Evolutionary conservation across 2,113 vertebrate species (phyloP), one percentile per base, ranked within the genome.

Genomic region (Girardinichthys multiradiatus): DNA sequence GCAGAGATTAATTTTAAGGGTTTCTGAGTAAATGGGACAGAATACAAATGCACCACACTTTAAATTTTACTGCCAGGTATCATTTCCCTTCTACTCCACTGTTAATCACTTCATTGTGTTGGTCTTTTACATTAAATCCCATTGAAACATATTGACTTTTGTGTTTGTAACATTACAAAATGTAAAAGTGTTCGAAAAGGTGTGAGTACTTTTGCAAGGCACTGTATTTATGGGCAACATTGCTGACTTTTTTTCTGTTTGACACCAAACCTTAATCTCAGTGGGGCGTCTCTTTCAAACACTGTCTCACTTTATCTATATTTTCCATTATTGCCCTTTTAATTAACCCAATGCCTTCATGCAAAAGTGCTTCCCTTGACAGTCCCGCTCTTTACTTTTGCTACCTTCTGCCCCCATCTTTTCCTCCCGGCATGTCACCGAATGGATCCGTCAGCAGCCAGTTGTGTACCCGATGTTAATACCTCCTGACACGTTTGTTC

Each of bases 401-500:
- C 35, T 59, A 48, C 62, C 79, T 79, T 82, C 68, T 76, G 82
- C 76, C 84, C 68, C 74, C 80, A 42, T 81, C 76, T 67, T 65
- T n/a, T 74, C 75, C 76, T 71, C 68, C 58, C 3, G 19, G 33
- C 66, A n/a, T n/a, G 29, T 77, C 69, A 71, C 81, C 68, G 74
- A 91, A 89, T 30, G 61, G 62, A 78, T 90, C 82, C 89, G 86
- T 89, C 86, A 71, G 76, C 84, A 87, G 85, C 87, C 61, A 72
- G 81, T 89, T 90, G 86, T 89, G 76, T 90, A 82, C 87, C 86
- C 90, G 73, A 90, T 91, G 91, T 87, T 94, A 88, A 92, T 95
- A 94, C 93, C 94, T 94, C 85, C 93, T 93, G 95, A 95, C 94
- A 87, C 94, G 92, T 96, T 96, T 95, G 95, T 96, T 96, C 65